A percentile compares a stretch with the other conserved stretches of the same genome.
Conservation (phyloP, 2,888 invertebrate species). For the Gnatocerus cornutus region DNA sequence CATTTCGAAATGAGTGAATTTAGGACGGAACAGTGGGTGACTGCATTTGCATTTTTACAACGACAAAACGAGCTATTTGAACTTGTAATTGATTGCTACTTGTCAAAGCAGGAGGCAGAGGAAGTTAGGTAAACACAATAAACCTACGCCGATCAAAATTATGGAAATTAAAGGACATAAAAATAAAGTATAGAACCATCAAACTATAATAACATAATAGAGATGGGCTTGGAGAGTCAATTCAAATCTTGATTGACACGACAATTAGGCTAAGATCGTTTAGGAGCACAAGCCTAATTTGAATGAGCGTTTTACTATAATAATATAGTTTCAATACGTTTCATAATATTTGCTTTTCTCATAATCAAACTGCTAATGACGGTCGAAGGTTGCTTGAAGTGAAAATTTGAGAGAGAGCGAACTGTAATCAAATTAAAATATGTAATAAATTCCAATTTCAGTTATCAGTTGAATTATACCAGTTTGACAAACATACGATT, state of each 20-base stretch:
- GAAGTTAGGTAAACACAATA: constrained; percentile 23
- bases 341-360: constrained; percentile 28
- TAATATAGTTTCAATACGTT: constrained; percentile 13
- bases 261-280: neutral
- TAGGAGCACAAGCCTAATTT: neutral
- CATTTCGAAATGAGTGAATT: constrained; percentile 27
- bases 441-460: no score
- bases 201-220: constrained; percentile 31
- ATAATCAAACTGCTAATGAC: constrained; percentile 24
- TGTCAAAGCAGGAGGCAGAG: constrained; percentile 14
- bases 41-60: constrained; percentile 28
- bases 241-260: constrained; percentile 6
- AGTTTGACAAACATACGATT: neutral
- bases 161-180: constrained; percentile 36
- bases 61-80: constrained; percentile 8
- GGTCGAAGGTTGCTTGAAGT: constrained; percentile 11
- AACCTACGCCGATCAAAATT: constrained; percentile 29
- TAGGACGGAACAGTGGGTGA: constrained; percentile 13
- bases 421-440: neutral
- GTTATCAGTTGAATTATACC: neutral
- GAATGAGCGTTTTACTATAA: constrained; percentile 4
- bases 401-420: neutral
- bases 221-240: constrained; percentile 27
- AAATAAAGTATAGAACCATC: constrained; percentile 20
- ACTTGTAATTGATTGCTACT: constrained; percentile 14